phyloP scores from a whole-genome alignment of 2,113 vertebrate species.

The Tychaedon coryphoeus region DNA sequence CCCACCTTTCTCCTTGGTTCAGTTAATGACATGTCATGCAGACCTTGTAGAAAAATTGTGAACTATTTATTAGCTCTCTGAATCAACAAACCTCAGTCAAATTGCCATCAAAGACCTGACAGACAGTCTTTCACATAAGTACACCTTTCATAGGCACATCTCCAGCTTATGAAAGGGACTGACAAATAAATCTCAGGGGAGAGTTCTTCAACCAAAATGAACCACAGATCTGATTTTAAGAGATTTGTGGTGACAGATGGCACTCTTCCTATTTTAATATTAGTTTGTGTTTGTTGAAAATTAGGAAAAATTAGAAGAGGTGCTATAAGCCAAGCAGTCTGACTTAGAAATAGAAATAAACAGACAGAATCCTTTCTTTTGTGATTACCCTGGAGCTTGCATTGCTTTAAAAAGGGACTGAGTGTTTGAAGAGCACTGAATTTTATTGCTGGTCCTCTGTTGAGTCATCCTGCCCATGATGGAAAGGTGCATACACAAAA shows the following conservation, averaged over 20 bases:
- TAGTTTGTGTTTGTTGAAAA: neutral
- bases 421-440: neutral
- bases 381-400: neutral
- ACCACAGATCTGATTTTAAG: neutral
- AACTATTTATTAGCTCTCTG: neutral
- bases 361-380: neutral
- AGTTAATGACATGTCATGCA: neutral
- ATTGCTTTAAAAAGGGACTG: neutral
- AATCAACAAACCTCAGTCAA: conserved; percentile 23
- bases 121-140: neutral
- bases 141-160: neutral
- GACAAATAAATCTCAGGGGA: neutral
- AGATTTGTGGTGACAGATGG: neutral
- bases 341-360: neutral
- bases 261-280: neutral
- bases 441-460: neutral
- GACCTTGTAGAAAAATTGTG: neutral
- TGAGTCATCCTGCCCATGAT: neutral
- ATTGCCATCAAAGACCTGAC: neutral
- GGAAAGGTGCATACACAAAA: neutral
- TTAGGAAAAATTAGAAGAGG: neutral
- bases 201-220: neutral
- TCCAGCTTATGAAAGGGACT: neutral
- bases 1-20: neutral
- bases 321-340: neutral